phyloP scores from a whole-genome alignment of 1,140 invertebrate genomes.

The Cherax destructor region DNA sequence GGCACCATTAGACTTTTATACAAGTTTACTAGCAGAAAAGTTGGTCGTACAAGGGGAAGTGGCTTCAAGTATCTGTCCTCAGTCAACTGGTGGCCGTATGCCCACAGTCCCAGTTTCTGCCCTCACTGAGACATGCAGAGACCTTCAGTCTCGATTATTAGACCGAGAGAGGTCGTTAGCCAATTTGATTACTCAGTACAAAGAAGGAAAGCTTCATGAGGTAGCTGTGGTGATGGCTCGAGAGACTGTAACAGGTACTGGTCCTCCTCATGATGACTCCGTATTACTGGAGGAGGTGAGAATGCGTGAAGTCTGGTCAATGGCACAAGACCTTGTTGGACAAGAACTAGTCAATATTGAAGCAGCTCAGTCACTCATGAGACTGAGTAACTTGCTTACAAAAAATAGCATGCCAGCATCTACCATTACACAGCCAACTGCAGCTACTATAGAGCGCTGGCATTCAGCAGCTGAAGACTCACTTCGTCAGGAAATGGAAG shows the following conservation, averaged over 20 bases:
- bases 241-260: conserved; percentile 70
- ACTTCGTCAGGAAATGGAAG: conserved; percentile 82
- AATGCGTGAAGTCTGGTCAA: conserved; percentile 82
- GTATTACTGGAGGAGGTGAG: conserved; percentile 75
- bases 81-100: conserved; percentile 10
- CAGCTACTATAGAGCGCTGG: conserved; percentile 57
- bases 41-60: conserved; percentile 70
- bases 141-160: conserved; percentile 65
- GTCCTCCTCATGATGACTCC: conserved; percentile 69
- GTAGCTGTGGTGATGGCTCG: conserved; percentile 77
- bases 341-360: conserved; percentile 84
- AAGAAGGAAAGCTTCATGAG: conserved; percentile 82
- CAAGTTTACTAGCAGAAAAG: conserved; percentile 71
- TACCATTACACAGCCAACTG: neutral
- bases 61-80: conserved; percentile 23
- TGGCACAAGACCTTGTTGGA: conserved; percentile 81
- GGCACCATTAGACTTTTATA: conserved; percentile 70
- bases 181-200: conserved; percentile 80
- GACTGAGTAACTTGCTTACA: conserved; percentile 78
- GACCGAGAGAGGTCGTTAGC: conserved; percentile 75
- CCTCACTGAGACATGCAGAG: conserved; percentile 63
- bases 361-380: conserved; percentile 82
- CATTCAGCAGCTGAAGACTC: conserved; percentile 80
- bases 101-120: neutral
- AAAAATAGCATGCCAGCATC: conserved; percentile 24